Base-by-base conservation (phyloP, 2,888 invertebrate species). In the Plagodis dolabraria region DNA sequence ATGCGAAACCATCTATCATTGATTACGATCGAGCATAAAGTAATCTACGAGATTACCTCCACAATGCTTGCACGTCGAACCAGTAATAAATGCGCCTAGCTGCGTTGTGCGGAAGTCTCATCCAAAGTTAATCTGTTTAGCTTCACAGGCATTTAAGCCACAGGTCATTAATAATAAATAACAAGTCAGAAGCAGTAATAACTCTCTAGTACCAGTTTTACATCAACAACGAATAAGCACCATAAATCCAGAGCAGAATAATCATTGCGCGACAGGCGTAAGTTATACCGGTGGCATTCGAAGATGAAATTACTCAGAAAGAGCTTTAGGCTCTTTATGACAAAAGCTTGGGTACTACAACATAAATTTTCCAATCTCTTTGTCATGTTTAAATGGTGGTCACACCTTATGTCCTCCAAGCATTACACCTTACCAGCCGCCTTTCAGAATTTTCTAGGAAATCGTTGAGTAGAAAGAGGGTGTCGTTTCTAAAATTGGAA, bases 141-240 rank as follows among this genome's bases (percentile, higher is more conserved):
- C 49, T 56, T 52, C 54, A 45, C 50, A 47, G 43, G 54, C 57
- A 57, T 60, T 64, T 55, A 60, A 53, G 56, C 53, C 35, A 46
- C 38, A 48, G 48, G 61, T 63, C 69, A 69, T 67, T 67, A 64
- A 67, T 65, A 67, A 67, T 64, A 59, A 65, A 64, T 61, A 67
- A 64, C 64, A 44, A 52, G 60, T 53, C 49, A 46, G 48, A 49
- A 56, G 43, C 46, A 42, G 49, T 58, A 48, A 55, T 58, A 52
- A 58, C 48, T 57, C 57, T 53, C 33, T 11, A 47, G 56, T 53
- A 60, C 50, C 64, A 63, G 61, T 60, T 64, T 67, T 63, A 64
- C 60, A 65, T 69, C 69, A 67, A 49, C 60, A 56, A 60, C 61
- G 61, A 69, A 69, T 69, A 62, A 61, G 67, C 51, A 51, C 48